phyloP scores from a whole-genome alignment of 2,888 invertebrate genomes.

The Strigamia crassipes region DNA sequence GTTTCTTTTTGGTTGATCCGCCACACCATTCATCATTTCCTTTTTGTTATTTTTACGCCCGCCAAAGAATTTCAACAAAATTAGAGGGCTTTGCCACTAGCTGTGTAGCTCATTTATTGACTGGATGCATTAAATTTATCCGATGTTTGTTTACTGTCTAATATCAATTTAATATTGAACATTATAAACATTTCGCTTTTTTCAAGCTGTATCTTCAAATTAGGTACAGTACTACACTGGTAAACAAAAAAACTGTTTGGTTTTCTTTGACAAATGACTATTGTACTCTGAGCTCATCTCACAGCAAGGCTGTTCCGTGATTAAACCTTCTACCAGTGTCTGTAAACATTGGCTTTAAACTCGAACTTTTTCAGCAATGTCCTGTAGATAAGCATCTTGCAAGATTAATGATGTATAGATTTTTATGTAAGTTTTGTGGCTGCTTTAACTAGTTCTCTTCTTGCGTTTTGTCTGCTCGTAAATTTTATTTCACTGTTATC shows the following conservation, averaged over 20 bases:
- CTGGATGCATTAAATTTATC: not conserved
- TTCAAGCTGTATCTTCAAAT: not conserved
- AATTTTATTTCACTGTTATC: not conserved
- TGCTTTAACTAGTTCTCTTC: not conserved
- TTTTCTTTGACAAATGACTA: not conserved
- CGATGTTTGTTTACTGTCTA: no score
- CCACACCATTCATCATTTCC: not conserved
- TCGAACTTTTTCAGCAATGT: not conserved
- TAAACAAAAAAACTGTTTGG: not conserved
- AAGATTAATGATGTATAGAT: slow-evolving; percentile 19
- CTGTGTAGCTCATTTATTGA: not conserved
- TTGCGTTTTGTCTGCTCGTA: slow-evolving; percentile 5
- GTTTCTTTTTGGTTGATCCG: not conserved
- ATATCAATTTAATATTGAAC: slow-evolving; percentile 3
- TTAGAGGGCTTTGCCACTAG: not conserved
- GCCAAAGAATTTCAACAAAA: not conserved
- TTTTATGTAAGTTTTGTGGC: slow-evolving; percentile 17
- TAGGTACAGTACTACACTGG: not conserved
- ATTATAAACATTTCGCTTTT: not conserved
- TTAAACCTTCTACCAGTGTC: not conserved
- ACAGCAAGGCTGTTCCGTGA: not conserved
- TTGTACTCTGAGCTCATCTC: not conserved
- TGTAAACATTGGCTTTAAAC: not conserved
- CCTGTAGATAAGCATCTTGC: not conserved
- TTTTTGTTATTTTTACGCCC: not conserved